phyloP scores from a whole-genome alignment of 2,113 vertebrate genomes.

The Sapayoa aenigma region DNA sequence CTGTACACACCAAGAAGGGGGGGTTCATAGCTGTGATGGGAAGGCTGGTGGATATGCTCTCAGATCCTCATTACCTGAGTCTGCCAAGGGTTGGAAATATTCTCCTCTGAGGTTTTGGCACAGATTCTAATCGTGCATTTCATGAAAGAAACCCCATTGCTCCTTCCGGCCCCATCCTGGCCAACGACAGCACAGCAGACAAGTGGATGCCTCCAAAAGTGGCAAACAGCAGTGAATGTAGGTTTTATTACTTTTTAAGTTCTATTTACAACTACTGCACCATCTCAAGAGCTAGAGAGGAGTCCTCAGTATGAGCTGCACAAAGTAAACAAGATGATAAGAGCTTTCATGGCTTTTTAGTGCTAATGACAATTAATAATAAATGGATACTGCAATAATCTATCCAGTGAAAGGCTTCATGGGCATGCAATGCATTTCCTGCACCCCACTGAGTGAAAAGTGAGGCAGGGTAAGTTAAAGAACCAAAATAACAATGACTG shows the following conservation, averaged over 20 bases:
- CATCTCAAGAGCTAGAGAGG: conserved; percentile 24
- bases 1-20: not conserved
- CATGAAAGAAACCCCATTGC: not conserved
- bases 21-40: not conserved
- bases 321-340: conserved; percentile 54
- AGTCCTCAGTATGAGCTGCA: conserved; percentile 14
- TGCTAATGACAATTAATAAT: conserved; percentile 62
- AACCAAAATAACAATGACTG: not conserved
- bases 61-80: not conserved
- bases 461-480: not conserved
- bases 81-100: not conserved
- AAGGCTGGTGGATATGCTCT: not conserved
- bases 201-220: not conserved
- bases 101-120: not conserved
- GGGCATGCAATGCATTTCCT: not conserved
- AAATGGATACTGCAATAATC: conserved; percentile 15
- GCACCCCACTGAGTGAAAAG: not conserved
- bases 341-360: conserved; percentile 52
- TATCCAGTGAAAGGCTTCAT: not conserved
- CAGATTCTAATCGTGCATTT: not conserved
- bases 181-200: not conserved
- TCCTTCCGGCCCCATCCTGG: not conserved
- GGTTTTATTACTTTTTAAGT: conserved; percentile 15
- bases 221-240: not conserved
- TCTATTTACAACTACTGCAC: conserved; percentile 30